Evolutionary conservation across 2,113 vertebrate species (phyloP).

Genomic region (Peromyscus maniculatus): DNA sequence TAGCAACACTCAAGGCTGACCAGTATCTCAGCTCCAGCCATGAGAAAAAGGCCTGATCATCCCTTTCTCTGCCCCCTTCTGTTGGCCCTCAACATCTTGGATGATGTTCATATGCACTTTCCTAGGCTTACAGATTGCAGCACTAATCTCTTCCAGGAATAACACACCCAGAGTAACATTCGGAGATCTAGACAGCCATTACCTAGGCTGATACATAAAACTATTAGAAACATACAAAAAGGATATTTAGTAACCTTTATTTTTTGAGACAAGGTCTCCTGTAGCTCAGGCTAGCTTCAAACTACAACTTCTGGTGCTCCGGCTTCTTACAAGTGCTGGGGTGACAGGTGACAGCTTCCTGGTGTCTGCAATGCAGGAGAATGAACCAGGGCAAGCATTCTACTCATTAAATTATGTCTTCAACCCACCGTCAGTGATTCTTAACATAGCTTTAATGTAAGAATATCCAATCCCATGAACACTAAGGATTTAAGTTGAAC

Average conservation of each 20-base stretch:
- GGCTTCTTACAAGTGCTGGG: not conserved
- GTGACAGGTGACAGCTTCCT: not conserved
- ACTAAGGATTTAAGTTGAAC: not conserved
- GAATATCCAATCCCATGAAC: no score
- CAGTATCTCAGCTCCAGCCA: not conserved
- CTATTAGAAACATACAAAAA: not conserved
- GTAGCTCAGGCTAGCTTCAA: not conserved
- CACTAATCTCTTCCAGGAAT: not conserved
- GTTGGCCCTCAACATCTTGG: not conserved
- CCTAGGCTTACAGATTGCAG: not conserved
- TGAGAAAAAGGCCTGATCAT: not conserved
- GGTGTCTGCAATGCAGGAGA: not conserved
- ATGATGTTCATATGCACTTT: no score
- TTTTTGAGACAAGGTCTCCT: not conserved
- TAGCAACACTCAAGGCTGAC: not conserved
- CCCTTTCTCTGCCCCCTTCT: not conserved
- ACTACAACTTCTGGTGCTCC: not conserved
- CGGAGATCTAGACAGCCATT: not conserved
- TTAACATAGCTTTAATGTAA: not conserved
- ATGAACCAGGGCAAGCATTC: no score
- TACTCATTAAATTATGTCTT: not conserved
- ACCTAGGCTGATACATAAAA: not conserved
- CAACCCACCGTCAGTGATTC: not conserved
- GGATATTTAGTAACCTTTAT: not conserved
- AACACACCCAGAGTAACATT: not conserved